Base-by-base conservation (phyloP, 2,888 invertebrate species). In the Conistra vaccinii region DNA sequence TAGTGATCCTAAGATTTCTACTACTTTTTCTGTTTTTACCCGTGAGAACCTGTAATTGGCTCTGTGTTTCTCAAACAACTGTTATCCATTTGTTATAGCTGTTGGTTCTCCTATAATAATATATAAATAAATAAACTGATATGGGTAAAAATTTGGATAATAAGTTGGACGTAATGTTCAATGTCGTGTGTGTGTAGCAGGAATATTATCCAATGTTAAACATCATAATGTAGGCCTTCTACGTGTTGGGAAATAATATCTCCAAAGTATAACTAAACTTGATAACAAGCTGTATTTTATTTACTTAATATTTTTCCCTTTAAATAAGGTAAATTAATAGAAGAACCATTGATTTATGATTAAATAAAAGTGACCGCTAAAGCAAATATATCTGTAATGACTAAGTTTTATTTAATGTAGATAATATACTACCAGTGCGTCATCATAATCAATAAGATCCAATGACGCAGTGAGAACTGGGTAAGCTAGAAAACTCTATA, bases 361-460 rank as follows among this genome's bases (percentile, higher is more conserved):
- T 23, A 42, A 51, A 51, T 35, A 76, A 45, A 77, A 60, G 67
- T 60, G 23, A 29, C n/a, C 23, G 20, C 4, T 77, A 29, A 29
- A 23, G n/a, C 42, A 51, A 76, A 75, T 17, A 58, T 32, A 26
- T 20, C 23, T 9, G 23, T n/a, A 14, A 23, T 29, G 58, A 66
- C 32, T 42, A 32, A 48, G 7, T 53, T 20, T 20, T 67, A 58
- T 58, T 76, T n/a, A 35, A 26, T 32, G 6, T 55, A 53, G 14
- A 53, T n/a, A 60, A n/a, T 26, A 5, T 7, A 35, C n/a, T 14
- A 39, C 6, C 20, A n/a, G 35, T 48, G 29, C 14, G n/a, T 76
- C 26, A 26, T 32, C 26, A n/a, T n/a, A n/a, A n/a, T n/a, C n/a
- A n/a, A n/a, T n/a, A n/a, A n/a, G n/a, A n/a, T n/a, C n/a, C n/a